phyloP scores from a whole-genome alignment of 2,888 invertebrate species.

The Meloe dianella region DNA sequence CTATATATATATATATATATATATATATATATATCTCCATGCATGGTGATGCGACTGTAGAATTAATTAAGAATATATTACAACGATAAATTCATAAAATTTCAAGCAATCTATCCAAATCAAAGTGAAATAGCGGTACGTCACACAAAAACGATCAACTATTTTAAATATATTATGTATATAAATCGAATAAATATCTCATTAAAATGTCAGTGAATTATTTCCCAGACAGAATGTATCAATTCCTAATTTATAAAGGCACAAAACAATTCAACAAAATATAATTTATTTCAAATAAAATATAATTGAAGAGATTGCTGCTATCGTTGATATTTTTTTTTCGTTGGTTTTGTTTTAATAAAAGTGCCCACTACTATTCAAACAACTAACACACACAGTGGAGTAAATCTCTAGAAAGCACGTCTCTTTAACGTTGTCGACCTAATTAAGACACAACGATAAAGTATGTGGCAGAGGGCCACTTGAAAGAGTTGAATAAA shows the following conservation, averaged over 20 bases:
- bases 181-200: conserved; percentile 33
- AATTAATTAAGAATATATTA: conserved; percentile 37
- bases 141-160: conserved; percentile 22
- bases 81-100: conserved; percentile 38
- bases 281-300: not conserved
- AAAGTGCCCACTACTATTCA: not conserved
- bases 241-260: not conserved
- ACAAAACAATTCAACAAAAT: conserved; percentile 10
- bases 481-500: not conserved
- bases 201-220: conserved; percentile 24
- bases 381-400: not conserved
- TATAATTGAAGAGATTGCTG: not conserved
- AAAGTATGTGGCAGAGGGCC: conserved; percentile 36
- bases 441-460: conserved; percentile 40
- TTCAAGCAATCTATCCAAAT: conserved; percentile 36
- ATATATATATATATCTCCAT: conserved; percentile 33
- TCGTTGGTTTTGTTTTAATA: too few species aligned
- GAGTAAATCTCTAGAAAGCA: conserved; percentile 21
- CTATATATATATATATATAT: too few species aligned
- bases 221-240: not conserved
- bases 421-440: conserved; percentile 35
- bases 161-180: conserved; percentile 29
- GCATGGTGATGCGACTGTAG: conserved; percentile 22
- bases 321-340: too few species aligned
- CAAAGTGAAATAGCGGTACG: conserved; percentile 30